phyloP scores from a whole-genome alignment of 2,797 vertebrate species.

The Todus mexicanus region DNA sequence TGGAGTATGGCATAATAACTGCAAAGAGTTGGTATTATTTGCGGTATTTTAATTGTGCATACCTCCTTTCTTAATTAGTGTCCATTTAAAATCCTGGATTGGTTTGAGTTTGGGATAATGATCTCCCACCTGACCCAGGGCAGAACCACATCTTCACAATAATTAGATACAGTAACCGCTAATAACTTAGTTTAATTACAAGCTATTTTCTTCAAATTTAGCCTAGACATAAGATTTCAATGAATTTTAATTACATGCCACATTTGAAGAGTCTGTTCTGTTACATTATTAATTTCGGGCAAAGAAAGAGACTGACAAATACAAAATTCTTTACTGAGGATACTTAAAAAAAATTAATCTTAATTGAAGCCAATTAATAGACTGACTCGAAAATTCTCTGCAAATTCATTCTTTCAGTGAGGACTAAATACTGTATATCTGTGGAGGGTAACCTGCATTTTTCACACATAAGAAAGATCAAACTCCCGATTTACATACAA shows the following conservation, averaged over 20 bases:
- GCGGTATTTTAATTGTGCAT: not conserved
- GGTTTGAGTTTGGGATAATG: conserved; percentile 2
- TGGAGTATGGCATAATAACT: not conserved
- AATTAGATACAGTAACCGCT: conserved; percentile 50
- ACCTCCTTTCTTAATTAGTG: not conserved
- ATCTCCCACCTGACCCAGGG: conserved; percentile 5
- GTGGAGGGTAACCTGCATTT: not conserved
- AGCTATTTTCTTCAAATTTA: conserved; percentile 47
- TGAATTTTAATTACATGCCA: conserved; percentile 45
- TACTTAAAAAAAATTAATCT: not conserved
- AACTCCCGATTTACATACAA: not conserved
- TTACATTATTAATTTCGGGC: conserved; percentile 38
- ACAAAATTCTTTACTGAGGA: not conserved
- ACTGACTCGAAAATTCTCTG: conserved; percentile 28
- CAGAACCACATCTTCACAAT: not conserved
- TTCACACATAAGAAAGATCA: not conserved
- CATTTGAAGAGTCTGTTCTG: not conserved
- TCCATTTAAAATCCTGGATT: not conserved
- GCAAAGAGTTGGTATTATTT: not conserved
- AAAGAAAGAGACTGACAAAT: conserved; percentile 31
- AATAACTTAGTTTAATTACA: conserved; percentile 55
- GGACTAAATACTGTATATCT: not conserved
- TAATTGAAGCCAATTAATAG: conserved; percentile 39
- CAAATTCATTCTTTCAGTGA: not conserved
- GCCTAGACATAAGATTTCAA: conserved; percentile 19